Conservation (phyloP, 2,888 invertebrate species). For the Drosophila cognata region DNA sequence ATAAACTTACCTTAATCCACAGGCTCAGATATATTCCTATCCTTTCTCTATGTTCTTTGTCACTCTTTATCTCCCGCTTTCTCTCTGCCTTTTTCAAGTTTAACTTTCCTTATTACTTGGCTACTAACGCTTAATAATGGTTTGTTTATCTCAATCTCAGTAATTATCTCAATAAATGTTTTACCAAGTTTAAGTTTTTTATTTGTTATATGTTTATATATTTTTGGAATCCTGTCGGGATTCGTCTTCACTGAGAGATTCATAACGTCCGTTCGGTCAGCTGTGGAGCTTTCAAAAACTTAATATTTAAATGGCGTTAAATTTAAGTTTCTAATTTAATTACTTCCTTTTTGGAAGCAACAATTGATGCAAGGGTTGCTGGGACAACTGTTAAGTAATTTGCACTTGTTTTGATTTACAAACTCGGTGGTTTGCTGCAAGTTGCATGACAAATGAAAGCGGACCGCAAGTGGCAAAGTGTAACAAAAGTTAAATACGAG, state of each 20-base stretch:
- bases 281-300: background rate
- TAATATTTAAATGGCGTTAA: background rate
- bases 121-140: background rate
- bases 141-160: background rate
- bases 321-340: background rate
- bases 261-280: background rate
- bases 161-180: background rate
- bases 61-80: background rate
- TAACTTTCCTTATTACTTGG: background rate
- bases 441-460: constrained; percentile 33
- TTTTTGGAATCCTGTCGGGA: background rate
- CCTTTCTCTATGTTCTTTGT: background rate
- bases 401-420: background rate
- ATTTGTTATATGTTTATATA: background rate
- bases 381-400: background rate
- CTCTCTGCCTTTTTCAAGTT: background rate
- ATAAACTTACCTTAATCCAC: background rate
- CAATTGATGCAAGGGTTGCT: background rate
- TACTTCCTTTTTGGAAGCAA: background rate
- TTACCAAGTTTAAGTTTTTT: background rate
- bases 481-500: constrained; percentile 54
- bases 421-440: background rate
- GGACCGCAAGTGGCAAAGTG: constrained; percentile 32
- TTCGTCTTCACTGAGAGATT: background rate
- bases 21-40: fast-evolving